Conservation (phyloP, 2,888 invertebrate species). For the Mantis religiosa region DNA sequence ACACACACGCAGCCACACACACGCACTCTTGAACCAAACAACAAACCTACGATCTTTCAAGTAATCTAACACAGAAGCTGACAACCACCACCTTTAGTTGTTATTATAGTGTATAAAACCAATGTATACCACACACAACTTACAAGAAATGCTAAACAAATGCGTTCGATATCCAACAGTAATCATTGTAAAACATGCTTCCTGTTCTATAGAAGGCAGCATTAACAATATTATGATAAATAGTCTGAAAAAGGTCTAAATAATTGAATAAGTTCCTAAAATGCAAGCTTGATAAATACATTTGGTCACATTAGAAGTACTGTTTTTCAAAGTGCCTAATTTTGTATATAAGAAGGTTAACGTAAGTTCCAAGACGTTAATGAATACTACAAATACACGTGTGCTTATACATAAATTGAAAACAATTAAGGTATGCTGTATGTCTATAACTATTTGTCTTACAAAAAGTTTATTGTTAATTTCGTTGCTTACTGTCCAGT, state of each 20-base stretch:
- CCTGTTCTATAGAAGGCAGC: not conserved
- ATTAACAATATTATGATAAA: not conserved
- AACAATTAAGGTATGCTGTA: too few relatives aligned
- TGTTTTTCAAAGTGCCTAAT: not conserved
- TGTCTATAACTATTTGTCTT: too few relatives aligned
- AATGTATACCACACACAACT: not conserved
- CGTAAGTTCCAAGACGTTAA: too few relatives aligned
- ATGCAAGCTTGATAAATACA: not conserved
- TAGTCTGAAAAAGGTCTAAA: not conserved
- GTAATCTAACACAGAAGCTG: not conserved
- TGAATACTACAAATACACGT: too few relatives aligned
- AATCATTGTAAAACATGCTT: not conserved
- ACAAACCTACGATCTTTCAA: not conserved
- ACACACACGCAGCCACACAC: not conserved
- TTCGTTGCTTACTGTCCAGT: too few relatives aligned
- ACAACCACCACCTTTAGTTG: not conserved
- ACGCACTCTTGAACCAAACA: not conserved
- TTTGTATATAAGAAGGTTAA: too few relatives aligned
- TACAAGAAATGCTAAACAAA: not conserved
- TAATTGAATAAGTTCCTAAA: not conserved
- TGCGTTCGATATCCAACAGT: not conserved
- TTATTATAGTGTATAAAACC: not conserved
- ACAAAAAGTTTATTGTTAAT: too few relatives aligned
- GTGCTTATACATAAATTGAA: too few relatives aligned
- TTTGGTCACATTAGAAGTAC: not conserved